Conservation (phyloP, 2,888 invertebrate genomes). For the Lycophotia porphyrea region DNA sequence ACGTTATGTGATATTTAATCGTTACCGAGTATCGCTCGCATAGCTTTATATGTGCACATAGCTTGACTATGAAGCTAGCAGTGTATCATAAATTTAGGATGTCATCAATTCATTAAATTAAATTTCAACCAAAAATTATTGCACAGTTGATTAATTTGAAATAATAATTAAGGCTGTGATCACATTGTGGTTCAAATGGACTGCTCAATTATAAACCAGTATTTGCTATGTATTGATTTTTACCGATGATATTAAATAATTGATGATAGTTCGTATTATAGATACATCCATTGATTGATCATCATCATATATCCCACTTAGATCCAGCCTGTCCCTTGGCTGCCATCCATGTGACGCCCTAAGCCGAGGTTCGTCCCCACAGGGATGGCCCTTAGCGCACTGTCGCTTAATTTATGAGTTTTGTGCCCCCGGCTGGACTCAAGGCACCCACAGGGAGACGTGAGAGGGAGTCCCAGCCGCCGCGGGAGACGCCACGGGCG, state of each 20-base stretch:
- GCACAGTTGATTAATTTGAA: slow-evolving; percentile 70
- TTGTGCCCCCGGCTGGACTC: no score
- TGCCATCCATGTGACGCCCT: no score
- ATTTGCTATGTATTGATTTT: slow-evolving; percentile 45
- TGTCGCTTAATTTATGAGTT: no score
- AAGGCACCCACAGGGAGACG: no score
- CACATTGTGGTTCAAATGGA: slow-evolving; percentile 49
- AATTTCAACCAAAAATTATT: slow-evolving; percentile 63
- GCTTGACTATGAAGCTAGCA: slow-evolving; percentile 47
- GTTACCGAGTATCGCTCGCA: slow-evolving; percentile 22
- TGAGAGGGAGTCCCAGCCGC: no score
- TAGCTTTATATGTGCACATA: slow-evolving; percentile 11
- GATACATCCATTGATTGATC: no score
- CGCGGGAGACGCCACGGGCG: no score
- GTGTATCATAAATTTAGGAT: slow-evolving; percentile 72
- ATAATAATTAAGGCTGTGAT: slow-evolving; percentile 62
- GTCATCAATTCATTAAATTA: slow-evolving; percentile 72
- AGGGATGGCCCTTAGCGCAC: no score
- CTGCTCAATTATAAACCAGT: slow-evolving; percentile 49
- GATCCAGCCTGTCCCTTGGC: no score
- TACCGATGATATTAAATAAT: slow-evolving; percentile 18
- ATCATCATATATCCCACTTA: no score
- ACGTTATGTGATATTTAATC: slow-evolving; percentile 4
- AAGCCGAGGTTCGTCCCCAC: no score
- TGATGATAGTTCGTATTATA: not conserved